Base-by-base conservation (phyloP, 2,888 invertebrate genomes). In the Pecten maximus region DNA sequence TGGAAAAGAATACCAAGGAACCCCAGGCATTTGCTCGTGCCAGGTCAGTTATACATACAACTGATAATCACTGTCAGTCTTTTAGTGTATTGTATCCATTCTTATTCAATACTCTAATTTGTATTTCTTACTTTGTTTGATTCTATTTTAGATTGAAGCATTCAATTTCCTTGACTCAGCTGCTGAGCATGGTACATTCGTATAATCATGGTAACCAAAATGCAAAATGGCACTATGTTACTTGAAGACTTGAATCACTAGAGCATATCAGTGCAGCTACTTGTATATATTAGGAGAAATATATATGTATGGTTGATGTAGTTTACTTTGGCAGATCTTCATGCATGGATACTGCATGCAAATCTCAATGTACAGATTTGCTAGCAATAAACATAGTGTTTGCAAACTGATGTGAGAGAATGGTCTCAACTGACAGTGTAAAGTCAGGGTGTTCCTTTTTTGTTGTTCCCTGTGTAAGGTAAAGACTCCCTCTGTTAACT, bases 11-110 rank as follows among this genome's bases (percentile, higher is more conserved):
- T 8, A 19, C 89, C 15, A 60, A 87, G 28, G 93, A 93, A 88
- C 91, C 90, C 19, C 91, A 92, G 87, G 91, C 91, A 6, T 93
- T 93, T 91, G 93, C 93, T n/a, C 90, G 93, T 88, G 93, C 93
- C 40, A 92, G 93, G 93, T 93, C 87, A 86, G 91, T 89, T 88
- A 23, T 74, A 8, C 28, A 74, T 12, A 44, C 44, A 10, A 44
- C 44, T 12, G 44, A 15, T 28, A 12, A 8, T 35, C 15, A 28
- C 23, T 74, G 74, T 35, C 74, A 10, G 74, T 1, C 28, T 35
- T 54, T n/a, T n/a, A 23, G 19, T 23, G 35, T 35, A 8, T 74
- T 74, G 8, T 10, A 35, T 35, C 35, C 0, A 3, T 74, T 74
- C 35, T 74, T 74, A 35, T 8, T 74, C 35, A 74, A 23, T 28